A percentile compares a stretch with the other conserved stretches of the same genome.
These are phyloP conservation scores for Sorex fumeus DNA, from an alignment of 2,113 vertebrate species.

Conservation along the genomic window DNA sequence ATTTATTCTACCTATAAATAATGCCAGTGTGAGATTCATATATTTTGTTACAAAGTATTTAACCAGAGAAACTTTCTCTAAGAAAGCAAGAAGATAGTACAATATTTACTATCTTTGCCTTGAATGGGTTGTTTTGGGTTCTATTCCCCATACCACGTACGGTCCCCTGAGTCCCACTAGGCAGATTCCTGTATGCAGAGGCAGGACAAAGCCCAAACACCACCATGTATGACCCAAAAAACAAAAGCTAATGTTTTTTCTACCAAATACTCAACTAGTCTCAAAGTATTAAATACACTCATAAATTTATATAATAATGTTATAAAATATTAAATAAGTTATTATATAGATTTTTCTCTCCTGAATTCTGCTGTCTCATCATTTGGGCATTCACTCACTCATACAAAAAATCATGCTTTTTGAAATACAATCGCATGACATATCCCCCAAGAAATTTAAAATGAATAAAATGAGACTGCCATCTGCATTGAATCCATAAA, in stretches of 20 bases:
- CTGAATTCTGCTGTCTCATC: neutral
- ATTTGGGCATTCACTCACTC: neutral
- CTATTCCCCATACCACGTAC: too few species aligned
- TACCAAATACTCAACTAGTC: slow-evolving; percentile 19
- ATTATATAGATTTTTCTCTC: neutral
- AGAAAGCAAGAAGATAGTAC: too few species aligned
- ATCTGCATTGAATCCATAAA: slow-evolving; percentile 65
- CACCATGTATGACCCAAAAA: too few species aligned
- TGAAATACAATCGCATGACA: neutral
- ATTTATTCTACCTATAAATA: neutral
- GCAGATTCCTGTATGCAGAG: too few species aligned
- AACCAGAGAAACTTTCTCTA: neutral
- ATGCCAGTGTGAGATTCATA: slow-evolving; percentile 22
- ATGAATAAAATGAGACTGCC: slow-evolving; percentile 45
- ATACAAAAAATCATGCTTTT: neutral
- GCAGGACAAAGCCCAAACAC: too few species aligned
- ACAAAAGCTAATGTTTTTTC: neutral
- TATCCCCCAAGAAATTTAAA: slow-evolving; percentile 59
- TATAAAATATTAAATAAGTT: neutral
- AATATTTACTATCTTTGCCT: too few species aligned
- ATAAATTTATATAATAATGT: neutral
- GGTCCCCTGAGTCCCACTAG: too few species aligned
- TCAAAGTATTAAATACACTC: neutral
- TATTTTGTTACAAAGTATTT: slow-evolving; percentile 4
- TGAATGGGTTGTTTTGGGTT: too few species aligned